These are phyloP conservation scores for Oligia latruncula DNA, from an alignment of 2,888 invertebrate genomes.

Conservation along the genomic window DNA sequence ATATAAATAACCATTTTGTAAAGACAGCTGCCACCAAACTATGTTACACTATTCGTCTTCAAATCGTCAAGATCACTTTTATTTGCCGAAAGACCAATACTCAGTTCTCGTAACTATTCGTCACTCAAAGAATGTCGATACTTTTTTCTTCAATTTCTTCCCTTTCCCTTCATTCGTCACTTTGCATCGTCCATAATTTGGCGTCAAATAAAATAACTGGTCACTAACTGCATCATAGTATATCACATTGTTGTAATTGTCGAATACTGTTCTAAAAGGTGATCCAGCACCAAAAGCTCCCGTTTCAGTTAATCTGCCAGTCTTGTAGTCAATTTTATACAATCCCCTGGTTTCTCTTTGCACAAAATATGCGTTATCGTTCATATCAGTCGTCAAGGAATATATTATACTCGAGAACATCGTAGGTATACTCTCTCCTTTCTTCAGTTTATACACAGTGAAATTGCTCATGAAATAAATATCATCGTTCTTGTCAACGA, in stretches of 20 bases:
- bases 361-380: conserved; percentile 77
- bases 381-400: conserved; percentile 76
- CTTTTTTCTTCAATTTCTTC: conserved; percentile 61
- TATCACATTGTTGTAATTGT: conserved; percentile 79
- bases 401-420: conserved; percentile 77
- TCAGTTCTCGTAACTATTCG: conserved; percentile 11
- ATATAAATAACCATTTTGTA: conserved; percentile 31
- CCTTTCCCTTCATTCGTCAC: conserved; percentile 70
- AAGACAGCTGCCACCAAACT: background rate
- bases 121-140: conserved; percentile 44
- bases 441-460: conserved; percentile 75
- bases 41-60: conserved; percentile 10
- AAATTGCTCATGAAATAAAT: conserved; percentile 79
- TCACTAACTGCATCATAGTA: conserved; percentile 76
- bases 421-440: conserved; percentile 70
- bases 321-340: conserved; percentile 77
- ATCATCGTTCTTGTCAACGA: conserved; percentile 78
- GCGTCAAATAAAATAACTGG: conserved; percentile 77
- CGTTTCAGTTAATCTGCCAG: conserved; percentile 69
- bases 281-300: conserved; percentile 77
- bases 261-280: conserved; percentile 77
- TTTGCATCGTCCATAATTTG: conserved; percentile 76
- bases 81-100: conserved; percentile 34
- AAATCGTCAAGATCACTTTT: conserved; percentile 11
- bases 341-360: conserved; percentile 76